Evolutionary conservation across 2,797 vertebrate species (phyloP), one percentile per base, ranked within the genome.

Genomic region (Centroberyx gerrardi): DNA sequence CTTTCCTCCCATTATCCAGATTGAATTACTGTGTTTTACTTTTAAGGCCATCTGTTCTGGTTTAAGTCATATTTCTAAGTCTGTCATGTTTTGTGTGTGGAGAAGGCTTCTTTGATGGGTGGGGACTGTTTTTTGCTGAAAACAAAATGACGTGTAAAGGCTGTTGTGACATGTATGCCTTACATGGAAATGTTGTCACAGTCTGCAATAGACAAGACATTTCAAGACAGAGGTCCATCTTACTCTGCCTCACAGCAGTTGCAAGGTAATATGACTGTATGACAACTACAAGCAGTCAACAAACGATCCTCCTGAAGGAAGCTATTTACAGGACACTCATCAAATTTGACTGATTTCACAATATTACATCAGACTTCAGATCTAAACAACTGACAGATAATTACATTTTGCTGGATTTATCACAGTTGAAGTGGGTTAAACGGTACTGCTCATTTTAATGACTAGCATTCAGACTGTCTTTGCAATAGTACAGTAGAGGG

Each of bases 31-130:
- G 87, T 94, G 90, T 94, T 93, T 90, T 92, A 90, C 90, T 94
- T 94, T 94, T 94, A 86, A 88, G 91, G 86, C 93, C 93, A 94
- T 95, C 93, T 94, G 93, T 94, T 95, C 89, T 92, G 86, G 88
- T 94, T 93, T 93, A 93, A 92, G 88, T 93, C 87, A 90, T 93
- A 92, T 90, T 93, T 94, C 88, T 90, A 91, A 90, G 91, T 91
- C 81, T 90, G 88, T 88, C 88, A 81, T 86, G 89, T 88, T 83
- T 66, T 79, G 86, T 84, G 54, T 85, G 69, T 81, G 73, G 62
- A 66, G 72, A 82, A 76, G 12, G 51, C 59, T 74, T 83, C 71
- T 90, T 87, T 90, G 88, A 90, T 87, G 87, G 83, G 73, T 78
- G 79, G 81, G 70, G 83, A 88, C 60, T 55, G 49, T 86, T 82